phyloP scores from a whole-genome alignment of 35 echinoderm and acorn worm genomes.

The Ophiothrix spiculata region DNA sequence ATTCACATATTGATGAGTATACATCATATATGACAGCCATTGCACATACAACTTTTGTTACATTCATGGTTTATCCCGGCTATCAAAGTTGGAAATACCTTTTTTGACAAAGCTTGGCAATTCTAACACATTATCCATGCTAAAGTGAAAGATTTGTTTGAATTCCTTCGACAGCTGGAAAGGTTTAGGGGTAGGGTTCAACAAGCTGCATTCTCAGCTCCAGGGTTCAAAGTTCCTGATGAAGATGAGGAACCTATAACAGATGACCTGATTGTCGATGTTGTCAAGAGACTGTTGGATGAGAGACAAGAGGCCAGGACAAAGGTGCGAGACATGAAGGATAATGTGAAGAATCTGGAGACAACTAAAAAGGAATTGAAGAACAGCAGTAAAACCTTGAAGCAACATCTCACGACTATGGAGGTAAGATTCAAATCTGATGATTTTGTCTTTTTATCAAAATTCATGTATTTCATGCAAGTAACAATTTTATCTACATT shows the following conservation, averaged over 20 bases:
- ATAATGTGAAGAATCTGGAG: conserved; percentile 67
- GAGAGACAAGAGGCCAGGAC: conserved; percentile 74
- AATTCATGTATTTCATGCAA: too few relatives aligned
- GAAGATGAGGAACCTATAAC: conserved; percentile 38
- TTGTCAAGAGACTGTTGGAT: conserved; percentile 68
- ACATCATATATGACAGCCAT: too few relatives aligned
- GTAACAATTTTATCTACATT: too few relatives aligned
- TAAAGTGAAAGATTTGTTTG: background rate
- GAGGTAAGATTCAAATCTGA: conserved; percentile 61
- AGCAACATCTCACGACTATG: conserved; percentile 51
- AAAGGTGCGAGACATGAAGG: conserved; percentile 86
- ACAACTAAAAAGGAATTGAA: conserved; percentile 68
- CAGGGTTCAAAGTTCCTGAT: conserved; percentile 86
- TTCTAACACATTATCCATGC: too few relatives aligned
- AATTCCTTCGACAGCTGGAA: conserved; percentile 57
- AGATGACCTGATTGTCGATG: conserved; percentile 76
- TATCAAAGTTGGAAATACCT: too few relatives aligned
- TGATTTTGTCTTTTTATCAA: too few relatives aligned
- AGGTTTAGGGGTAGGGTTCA: conserved; percentile 68
- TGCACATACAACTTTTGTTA: too few relatives aligned
- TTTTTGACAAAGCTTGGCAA: too few relatives aligned
- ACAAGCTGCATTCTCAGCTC: conserved; percentile 87
- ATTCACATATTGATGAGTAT: too few relatives aligned
- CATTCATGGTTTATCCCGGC: too few relatives aligned
- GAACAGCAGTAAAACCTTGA: conserved; percentile 74